A percentile compares a stretch with the other conserved stretches of the same genome.
These are phyloP conservation scores for Agrypnus murinus DNA, from an alignment of 2,888 invertebrate species.

Conservation along the genomic window DNA sequence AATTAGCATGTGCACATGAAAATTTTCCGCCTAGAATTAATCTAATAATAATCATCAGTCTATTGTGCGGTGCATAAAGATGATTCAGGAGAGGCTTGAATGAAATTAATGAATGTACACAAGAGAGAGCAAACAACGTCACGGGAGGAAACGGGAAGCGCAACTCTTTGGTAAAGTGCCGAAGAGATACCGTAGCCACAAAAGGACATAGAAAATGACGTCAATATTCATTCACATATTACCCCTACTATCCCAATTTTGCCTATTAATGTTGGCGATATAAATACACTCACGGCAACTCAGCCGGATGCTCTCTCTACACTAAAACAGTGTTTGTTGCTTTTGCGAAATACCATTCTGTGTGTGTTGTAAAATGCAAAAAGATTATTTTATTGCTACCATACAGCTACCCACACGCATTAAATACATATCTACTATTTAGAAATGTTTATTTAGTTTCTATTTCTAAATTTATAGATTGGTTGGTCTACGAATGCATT, in stretches of 20 bases:
- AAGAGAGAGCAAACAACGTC: slow-evolving; percentile 23
- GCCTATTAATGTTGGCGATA: slow-evolving; percentile 23
- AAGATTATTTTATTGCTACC: no score
- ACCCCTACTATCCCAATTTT: slow-evolving; percentile 44
- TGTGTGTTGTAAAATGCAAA: background rate
- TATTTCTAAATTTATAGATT: no score
- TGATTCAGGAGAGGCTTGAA: background rate
- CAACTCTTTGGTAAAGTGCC: slow-evolving; percentile 5
- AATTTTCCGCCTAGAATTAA: slow-evolving; percentile 18
- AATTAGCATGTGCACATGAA: slow-evolving; percentile 16
- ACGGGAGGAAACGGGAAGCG: slow-evolving; percentile 38
- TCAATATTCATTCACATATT: slow-evolving; percentile 52
- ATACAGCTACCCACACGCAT: no score
- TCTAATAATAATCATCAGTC: slow-evolving; percentile 17
- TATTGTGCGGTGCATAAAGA: no score
- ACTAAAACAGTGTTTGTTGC: background rate
- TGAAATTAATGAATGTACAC: slow-evolving; percentile 9
- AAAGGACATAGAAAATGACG: slow-evolving; percentile 48
- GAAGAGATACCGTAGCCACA: slow-evolving; percentile 46
- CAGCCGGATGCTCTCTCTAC: slow-evolving; percentile 29
- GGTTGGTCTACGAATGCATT: no score
- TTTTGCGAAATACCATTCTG: slow-evolving; percentile 22
- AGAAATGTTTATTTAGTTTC: no score
- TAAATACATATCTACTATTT: no score
- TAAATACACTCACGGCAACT: slow-evolving; percentile 40